Base-by-base conservation (phyloP, 2,113 vertebrate genomes). In the Emydura subglobosa region DNA sequence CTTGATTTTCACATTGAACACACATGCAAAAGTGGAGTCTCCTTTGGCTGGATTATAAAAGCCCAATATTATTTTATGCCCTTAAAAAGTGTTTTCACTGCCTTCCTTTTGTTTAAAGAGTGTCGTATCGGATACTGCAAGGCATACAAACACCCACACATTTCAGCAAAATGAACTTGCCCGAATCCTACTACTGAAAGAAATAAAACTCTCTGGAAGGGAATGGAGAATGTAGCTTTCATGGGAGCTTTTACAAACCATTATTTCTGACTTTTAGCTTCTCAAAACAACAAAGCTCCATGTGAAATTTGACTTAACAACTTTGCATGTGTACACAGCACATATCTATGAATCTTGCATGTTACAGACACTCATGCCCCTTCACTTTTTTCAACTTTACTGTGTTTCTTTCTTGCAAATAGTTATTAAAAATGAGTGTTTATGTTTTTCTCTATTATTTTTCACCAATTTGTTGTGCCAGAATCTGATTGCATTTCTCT, bases 111-210 rank as follows among this genome's bases (percentile, higher is more conserved):
- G 84, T 86, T 2, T 8, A 91, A 86, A 80, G 78, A 91, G 72
- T 0, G 42, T 47, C 19, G 87, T 89, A 54, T 11, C 91, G 44
- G 82, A 84, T 3, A 39, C 88, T 95, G 55, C 53, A 39, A 93
- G 83, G 85, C 92, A 95, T 25, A 95, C 72, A 92, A 89, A 96
- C 89, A 72, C 87, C 49, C 90, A 61, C 85, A 89, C 5, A 1
- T 50, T 89, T 93, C 94, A 39, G 65, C n/a, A 93, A 96, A 96
- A 68, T 50, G 82, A 85, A 83, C 86, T 87, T 78, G 81, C 2
- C 92, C 83, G 87, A 97, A 94, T 79, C 22, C 80, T 61, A 39
- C 85, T 27, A 90, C 34, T 86, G 61, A 92, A 87, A 80, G 61
- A 53, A 94, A 78, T 22, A 21, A 72, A 72, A 72, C 34, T 2